These are phyloP conservation scores for Sipha flava DNA, from an alignment of 1,140 invertebrate species.

Conservation along the genomic window DNA sequence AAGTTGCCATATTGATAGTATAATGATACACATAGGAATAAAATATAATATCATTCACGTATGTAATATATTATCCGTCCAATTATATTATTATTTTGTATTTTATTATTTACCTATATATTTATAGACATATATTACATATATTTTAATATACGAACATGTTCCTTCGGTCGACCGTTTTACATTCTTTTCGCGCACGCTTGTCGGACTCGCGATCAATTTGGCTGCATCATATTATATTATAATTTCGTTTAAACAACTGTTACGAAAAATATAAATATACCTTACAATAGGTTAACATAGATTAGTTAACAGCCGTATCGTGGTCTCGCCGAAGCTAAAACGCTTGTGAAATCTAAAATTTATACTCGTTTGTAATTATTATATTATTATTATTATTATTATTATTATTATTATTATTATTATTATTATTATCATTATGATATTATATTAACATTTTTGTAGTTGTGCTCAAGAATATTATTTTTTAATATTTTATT, in stretches of 20 bases:
- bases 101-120: neutral
- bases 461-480: slow-evolving; percentile 25
- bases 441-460: neutral
- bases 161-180: slow-evolving; percentile 20
- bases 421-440: neutral
- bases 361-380: slow-evolving; percentile 20
- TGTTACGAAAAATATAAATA: neutral
- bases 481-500: neutral
- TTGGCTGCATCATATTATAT: neutral
- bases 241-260: neutral
- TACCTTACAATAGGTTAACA: no score
- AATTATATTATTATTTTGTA: slow-evolving; percentile 26
- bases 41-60: neutral
- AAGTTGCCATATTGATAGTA: slow-evolving; percentile 24
- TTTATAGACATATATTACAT: neutral
- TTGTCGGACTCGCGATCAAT: neutral
- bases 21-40: neutral
- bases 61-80: slow-evolving; percentile 20
- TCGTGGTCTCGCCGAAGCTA: neutral
- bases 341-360: neutral
- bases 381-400: neutral
- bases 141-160: neutral
- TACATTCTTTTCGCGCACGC: neutral
- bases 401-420: neutral
- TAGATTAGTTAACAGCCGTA: neutral